These are phyloP conservation scores for Drosophila cardini DNA, from an alignment of 1,140 invertebrate genomes.

Conservation along the genomic window DNA sequence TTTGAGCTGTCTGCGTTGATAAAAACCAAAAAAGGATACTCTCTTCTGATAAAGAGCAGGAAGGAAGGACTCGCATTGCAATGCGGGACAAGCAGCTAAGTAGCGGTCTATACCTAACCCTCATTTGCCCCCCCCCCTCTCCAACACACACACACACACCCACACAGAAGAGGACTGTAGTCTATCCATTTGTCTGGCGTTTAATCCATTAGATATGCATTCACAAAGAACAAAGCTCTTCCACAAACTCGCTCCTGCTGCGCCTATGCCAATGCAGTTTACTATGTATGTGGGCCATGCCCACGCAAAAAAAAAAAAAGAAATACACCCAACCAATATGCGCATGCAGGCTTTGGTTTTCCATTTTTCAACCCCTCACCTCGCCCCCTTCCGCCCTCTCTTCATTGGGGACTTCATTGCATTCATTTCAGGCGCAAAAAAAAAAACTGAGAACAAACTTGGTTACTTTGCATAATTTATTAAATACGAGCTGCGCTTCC, in stretches of 20 bases:
- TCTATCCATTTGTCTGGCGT: slow-evolving; percentile 35
- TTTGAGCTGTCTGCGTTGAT: slow-evolving; percentile 12
- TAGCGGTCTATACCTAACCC: background rate
- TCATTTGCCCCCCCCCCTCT: too few species aligned
- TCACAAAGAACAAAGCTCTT: slow-evolving; percentile 52
- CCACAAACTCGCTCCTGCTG: background rate
- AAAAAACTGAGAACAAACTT: slow-evolving; percentile 38
- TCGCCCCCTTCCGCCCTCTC: background rate
- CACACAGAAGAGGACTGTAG: background rate
- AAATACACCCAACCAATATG: slow-evolving; percentile 22
- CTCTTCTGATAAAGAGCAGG: background rate
- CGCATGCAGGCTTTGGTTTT: slow-evolving; percentile 32
- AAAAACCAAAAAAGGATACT: slow-evolving; percentile 12
- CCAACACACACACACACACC: background rate
- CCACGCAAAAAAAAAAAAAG: background rate
- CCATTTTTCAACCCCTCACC: background rate
- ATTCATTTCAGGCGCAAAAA: slow-evolving; percentile 37
- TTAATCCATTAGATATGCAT: slow-evolving; percentile 59
- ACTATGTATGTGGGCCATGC: slow-evolving; percentile 36
- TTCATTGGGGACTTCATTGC: slow-evolving; percentile 30
- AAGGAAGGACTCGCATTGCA: slow-evolving; percentile 18
- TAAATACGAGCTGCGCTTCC: slow-evolving; percentile 44
- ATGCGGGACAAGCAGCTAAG: slow-evolving; percentile 35
- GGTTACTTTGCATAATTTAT: slow-evolving; percentile 69
- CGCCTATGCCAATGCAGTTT: slow-evolving; percentile 36